Evolutionary conservation across 2,888 invertebrate genomes (phyloP).

Genomic region (Drosophila antonietae): DNA sequence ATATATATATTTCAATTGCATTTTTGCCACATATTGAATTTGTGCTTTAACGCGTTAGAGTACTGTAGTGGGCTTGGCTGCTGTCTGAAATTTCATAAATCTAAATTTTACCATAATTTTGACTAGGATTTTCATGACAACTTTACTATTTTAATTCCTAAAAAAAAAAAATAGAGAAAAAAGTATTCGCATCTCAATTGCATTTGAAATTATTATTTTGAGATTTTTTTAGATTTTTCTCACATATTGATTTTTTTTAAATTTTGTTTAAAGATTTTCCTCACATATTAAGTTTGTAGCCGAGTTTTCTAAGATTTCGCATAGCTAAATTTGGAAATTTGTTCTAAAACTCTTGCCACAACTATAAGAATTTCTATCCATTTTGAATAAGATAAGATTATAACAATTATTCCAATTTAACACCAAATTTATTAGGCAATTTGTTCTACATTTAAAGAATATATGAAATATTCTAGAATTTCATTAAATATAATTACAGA

Average conservation of each 20-base stretch:
- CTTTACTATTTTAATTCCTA: too few relatives aligned
- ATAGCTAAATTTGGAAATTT: too few relatives aligned
- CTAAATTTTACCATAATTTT: too few relatives aligned
- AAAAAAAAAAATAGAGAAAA: too few relatives aligned
- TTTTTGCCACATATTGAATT: constrained; percentile 10
- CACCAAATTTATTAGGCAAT: neutral
- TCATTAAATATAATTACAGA: neutral
- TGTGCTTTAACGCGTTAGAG: neutral
- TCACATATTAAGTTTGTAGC: neutral
- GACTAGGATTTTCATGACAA: too few relatives aligned
- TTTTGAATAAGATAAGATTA: neutral
- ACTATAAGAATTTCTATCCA: neutral
- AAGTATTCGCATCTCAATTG: neutral
- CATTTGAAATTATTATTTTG: neutral
- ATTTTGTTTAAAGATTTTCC: neutral
- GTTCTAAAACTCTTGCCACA: too few relatives aligned
- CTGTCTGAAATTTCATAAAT: too few relatives aligned
- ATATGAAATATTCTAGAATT: neutral
- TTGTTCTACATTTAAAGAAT: neutral
- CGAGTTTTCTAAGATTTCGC: too few relatives aligned
- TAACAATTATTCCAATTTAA: neutral
- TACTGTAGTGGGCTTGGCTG: neutral
- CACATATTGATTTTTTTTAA: too few relatives aligned
- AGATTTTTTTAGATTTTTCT: neutral
- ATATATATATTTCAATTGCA: neutral